phyloP scores from a whole-genome alignment of 2,797 vertebrate genomes.

The Huso huso region DNA sequence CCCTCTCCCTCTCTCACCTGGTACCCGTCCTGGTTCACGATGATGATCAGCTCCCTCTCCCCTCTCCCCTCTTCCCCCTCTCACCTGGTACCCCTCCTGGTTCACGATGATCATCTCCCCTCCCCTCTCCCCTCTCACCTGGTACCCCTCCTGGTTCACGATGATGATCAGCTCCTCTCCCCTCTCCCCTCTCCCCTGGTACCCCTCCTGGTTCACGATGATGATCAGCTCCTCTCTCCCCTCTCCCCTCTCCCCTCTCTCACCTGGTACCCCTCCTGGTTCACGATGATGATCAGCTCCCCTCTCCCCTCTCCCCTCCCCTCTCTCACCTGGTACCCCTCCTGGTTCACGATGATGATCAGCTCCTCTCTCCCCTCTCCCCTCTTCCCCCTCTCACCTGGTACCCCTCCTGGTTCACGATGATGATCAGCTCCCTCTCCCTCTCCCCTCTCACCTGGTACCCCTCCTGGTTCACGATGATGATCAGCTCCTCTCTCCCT shows the following conservation, averaged over 20 bases:
- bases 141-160: constrained; percentile 1
- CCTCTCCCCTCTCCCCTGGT: constrained; percentile 28
- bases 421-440: too few species aligned
- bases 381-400: background rate
- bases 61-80: constrained; percentile 26
- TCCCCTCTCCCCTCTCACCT: constrained; percentile 29
- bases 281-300: constrained; percentile 22
- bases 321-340: too few species aligned
- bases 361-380: constrained; percentile 19
- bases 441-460: too few species aligned
- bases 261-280: constrained; percentile 34
- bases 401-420: constrained; percentile 21
- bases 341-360: too few species aligned
- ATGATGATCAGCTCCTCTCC: constrained; percentile 24
- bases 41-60: constrained; percentile 51
- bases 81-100: background rate
- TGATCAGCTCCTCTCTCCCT: too few species aligned
- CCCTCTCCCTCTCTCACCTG: constrained; percentile 47
- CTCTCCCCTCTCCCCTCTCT: constrained; percentile 28
- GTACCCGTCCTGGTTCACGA: constrained; percentile 44
- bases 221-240: constrained; percentile 10
- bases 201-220: background rate
- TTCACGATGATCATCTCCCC: constrained; percentile 1
- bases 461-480: too few species aligned
- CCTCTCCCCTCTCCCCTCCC: constrained; percentile 20